Percentiles rank a stretch among this genome's conserved stretches.
These are phyloP conservation scores for Crotalus tigris DNA, from an alignment of 2,113 vertebrate genomes.

Conservation along the genomic window DNA sequence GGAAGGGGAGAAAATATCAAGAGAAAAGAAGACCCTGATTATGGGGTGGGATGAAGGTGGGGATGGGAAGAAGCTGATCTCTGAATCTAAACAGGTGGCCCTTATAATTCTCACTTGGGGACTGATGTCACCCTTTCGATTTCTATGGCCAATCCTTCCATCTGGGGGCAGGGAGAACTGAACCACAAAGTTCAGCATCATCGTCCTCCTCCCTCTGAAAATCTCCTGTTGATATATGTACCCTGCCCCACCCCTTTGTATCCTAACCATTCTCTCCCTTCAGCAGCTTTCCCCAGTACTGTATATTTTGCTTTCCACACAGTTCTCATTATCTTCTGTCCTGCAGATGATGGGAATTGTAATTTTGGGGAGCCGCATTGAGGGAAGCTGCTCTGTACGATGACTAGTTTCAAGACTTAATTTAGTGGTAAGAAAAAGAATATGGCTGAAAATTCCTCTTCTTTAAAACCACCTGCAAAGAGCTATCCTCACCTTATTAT, in stretches of 20 bases:
- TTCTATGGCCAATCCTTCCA: neutral
- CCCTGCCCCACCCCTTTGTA: neutral
- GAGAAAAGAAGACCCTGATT: neutral
- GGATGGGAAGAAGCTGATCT: neutral
- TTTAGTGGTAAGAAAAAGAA: neutral
- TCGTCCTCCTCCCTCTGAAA: neutral
- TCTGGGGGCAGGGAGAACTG: neutral
- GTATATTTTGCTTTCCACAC: neutral
- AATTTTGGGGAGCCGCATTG: neutral
- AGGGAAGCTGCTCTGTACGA: neutral
- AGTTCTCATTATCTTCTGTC: neutral
- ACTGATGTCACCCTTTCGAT: neutral
- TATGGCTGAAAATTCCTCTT: neutral
- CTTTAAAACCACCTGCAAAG: neutral
- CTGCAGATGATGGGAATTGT: neutral
- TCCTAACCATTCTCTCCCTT: neutral
- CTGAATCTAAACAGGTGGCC: neutral
- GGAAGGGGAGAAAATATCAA: neutral
- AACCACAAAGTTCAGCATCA: neutral
- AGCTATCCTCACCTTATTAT: neutral
- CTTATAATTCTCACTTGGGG: neutral
- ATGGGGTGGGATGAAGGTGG: neutral
- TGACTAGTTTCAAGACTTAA: neutral
- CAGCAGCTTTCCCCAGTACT: neutral
- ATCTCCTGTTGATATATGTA: neutral